Conservation (phyloP, 2,888 invertebrate species). For the Nomada hirtipes region DNA sequence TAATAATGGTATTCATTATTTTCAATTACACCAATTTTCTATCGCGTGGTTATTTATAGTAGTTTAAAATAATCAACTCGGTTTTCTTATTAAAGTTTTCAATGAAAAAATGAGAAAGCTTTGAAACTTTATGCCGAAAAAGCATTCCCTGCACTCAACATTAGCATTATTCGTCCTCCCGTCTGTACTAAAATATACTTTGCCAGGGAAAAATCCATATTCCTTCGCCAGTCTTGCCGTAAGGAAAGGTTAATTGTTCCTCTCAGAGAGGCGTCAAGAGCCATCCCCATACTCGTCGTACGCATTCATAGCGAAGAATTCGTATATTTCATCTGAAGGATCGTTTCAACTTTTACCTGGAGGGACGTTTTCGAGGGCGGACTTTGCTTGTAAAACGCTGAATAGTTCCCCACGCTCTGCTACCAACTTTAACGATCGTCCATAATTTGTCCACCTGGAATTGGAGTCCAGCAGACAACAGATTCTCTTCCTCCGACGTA, state of each 20-base stretch:
- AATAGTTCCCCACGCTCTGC: slow-evolving; percentile 27
- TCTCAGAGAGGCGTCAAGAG: slow-evolving; percentile 25
- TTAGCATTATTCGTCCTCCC: background rate
- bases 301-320: slow-evolving; percentile 53
- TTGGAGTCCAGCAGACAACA: slow-evolving; percentile 32
- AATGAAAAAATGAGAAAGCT: no score
- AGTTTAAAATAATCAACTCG: no score
- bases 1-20: no score
- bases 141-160: background rate
- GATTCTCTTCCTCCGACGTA: slow-evolving; percentile 23
- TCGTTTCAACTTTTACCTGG: slow-evolving; percentile 60
- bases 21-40: no score
- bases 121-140: no score
- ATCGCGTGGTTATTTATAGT: no score
- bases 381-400: slow-evolving; percentile 35
- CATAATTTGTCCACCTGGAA: slow-evolving; percentile 59
- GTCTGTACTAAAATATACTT: background rate
- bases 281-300: slow-evolving; percentile 34
- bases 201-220: slow-evolving; percentile 23
- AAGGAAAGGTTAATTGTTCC: slow-evolving; percentile 55
- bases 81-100: no score
- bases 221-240: slow-evolving; percentile 5
- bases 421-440: slow-evolving; percentile 54
- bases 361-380: slow-evolving; percentile 34
- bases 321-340: slow-evolving; percentile 52